Base-by-base conservation (phyloP, 2,113 vertebrate genomes). In the Pyxicephalus adspersus region DNA sequence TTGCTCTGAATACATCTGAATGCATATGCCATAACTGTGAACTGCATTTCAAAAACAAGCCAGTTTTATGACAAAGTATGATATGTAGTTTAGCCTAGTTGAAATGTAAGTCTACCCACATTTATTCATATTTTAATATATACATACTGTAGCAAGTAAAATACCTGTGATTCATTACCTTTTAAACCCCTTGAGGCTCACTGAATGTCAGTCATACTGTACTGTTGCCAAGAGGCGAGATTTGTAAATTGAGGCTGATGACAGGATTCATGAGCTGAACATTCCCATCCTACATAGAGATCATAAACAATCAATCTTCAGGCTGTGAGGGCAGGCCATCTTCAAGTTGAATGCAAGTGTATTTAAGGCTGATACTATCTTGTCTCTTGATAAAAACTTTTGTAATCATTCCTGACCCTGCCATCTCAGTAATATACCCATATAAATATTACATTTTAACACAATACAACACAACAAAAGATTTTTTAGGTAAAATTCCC, bases 191-290 rank as follows among this genome's bases (percentile, higher is more conserved):
- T 88, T 84, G 85, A 91, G 91, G 92, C 89, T 89, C 70, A 86
- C 86, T 84, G 90, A 94, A 93, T 92, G 93, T 92, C 92, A 92
- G 92, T 93, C 92, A 91, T 87, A 86, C 31, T 26, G 86, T 80
- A 83, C 85, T 87, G 31, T 58, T 85, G 87, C 90, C 90, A 84
- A 86, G 83, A 87, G 90, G 85, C 91, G 88, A 91, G 88, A 87
- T 88, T 84, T 86, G 89, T 83, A 87, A 92, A 90, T 92, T 86
- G 83, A 84, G 89, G 89, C 88, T 87, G 67, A 88, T 88, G 83
- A 88, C 83, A 88, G 84, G 63, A 84, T 85, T 89, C 85, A 64
- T 73, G 67, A 73, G 79, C 67, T 73, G 60, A 86, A 88, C 84
- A 86, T 86, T 2, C 0, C 88, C 88, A 85, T 85, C 86, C 88